Percentiles rank a stretch among this genome's conserved stretches.
These are phyloP conservation scores for Tuta absoluta DNA, from an alignment of 2,888 invertebrate species.

Conservation along the genomic window DNA sequence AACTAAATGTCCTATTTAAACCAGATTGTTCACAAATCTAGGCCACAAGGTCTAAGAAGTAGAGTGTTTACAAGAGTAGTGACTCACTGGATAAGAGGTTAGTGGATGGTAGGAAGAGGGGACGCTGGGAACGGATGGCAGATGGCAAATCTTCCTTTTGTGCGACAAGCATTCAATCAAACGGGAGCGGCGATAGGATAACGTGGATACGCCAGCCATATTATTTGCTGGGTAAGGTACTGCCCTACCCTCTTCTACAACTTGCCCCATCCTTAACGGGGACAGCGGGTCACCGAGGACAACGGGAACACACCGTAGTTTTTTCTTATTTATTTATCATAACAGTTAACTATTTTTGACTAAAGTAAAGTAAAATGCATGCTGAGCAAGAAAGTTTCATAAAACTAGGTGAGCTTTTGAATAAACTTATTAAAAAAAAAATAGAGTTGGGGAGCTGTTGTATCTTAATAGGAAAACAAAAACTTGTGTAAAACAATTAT, in stretches of 20 bases:
- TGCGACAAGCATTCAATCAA: slow-evolving; percentile 71
- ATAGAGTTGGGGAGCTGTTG: no score
- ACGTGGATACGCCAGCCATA: slow-evolving; percentile 46
- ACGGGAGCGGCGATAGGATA: slow-evolving; percentile 48
- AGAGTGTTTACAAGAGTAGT: slow-evolving; percentile 12
- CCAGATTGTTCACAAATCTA: not conserved
- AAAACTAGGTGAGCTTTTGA: no score
- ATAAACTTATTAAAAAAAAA: no score
- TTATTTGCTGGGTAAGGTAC: not conserved
- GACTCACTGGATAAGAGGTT: not conserved
- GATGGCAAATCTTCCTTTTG: slow-evolving; percentile 75
- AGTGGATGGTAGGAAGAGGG: not conserved
- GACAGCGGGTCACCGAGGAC: no score
- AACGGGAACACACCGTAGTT: no score
- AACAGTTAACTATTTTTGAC: no score
- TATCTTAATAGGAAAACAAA: no score
- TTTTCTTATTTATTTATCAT: no score
- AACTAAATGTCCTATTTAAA: not conserved
- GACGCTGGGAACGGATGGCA: slow-evolving; percentile 49
- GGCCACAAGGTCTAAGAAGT: slow-evolving; percentile 12
- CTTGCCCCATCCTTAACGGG: no score
- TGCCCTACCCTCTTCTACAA: not conserved
- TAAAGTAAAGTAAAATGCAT: no score
- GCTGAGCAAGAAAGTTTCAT: no score
- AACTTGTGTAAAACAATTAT: no score